Base-by-base conservation (phyloP, 2,113 vertebrate genomes). In the Scalopus aquaticus region DNA sequence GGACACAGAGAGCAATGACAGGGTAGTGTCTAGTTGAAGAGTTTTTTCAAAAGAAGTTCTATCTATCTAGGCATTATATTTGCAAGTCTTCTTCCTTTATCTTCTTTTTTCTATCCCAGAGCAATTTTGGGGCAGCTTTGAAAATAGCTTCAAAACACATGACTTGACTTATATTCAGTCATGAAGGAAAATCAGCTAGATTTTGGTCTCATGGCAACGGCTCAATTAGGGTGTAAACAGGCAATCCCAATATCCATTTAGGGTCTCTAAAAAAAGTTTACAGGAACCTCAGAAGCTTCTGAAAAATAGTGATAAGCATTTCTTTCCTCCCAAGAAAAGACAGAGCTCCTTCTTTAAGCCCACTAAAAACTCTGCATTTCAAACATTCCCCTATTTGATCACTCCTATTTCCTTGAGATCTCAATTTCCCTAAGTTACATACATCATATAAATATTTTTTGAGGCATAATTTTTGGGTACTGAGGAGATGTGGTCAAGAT, bases 391-490 rank as follows among this genome's bases (percentile, higher is more conserved):
- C 60, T 86, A 65, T 77, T 10, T 56, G 28, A 54, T n/a, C 39
- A 72, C 65, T 32, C 56, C 26, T 79, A 35, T 65, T 32, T 90
- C 26, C 74, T 3, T 67, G 56, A 95, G 49, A 91, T 42, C 35
- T 93, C 30, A 15, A 88, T 85, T 94, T 94, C 22, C 60, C 35
- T 49, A 91, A 49, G 46, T 65, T 62, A 77, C 30, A 90, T 6
- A 70, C 26, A 93, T 6, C 67, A 77, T 11, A 69, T 24, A 81
- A 69, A 49, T 60, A 64, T 64, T 22, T 93, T 91, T 51, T 82
- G 74, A 91, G 77, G 54, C 5, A 88, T 88, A 73, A 39, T 77
- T 67, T 96, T 90, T 95, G 56, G 56, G 74, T 64, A 17, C 35
- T 95, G 42, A 84, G 79, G 54, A 80, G 9, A 93, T 72, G 13